Percentiles rank a stretch among this genome's conserved stretches.
Evolutionary conservation across 2,888 invertebrate genomes (phyloP).

Genomic region (Bombyx huttoni): DNA sequence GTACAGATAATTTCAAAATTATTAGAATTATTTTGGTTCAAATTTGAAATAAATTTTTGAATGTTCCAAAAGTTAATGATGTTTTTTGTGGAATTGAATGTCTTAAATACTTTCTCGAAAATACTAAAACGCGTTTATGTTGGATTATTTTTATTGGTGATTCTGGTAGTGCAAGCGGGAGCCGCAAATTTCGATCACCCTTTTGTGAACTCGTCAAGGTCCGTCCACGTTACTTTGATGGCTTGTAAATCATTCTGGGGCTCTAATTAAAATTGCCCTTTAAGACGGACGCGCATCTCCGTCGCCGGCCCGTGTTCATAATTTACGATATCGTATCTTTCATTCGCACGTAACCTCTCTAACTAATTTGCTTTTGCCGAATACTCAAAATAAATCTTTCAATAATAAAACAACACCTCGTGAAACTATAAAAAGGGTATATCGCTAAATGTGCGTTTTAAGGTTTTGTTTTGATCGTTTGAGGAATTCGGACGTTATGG

Average conservation of each 20-base stretch:
- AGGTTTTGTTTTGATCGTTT: conserved; percentile 55
- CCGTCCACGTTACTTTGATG: conserved; percentile 43
- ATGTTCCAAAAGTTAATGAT: too few species aligned
- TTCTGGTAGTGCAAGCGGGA: neutral
- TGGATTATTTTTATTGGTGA: neutral
- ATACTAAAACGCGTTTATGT: neutral
- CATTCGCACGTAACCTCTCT: conserved; percentile 63
- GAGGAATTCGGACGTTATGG: conserved; percentile 42
- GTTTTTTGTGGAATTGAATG: too few species aligned
- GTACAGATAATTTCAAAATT: too few species aligned
- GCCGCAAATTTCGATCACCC: neutral
- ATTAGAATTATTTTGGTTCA: too few species aligned
- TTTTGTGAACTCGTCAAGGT: conserved; percentile 17
- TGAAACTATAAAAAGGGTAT: conserved; percentile 53
- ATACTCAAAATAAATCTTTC: conserved; percentile 48
- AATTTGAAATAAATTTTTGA: too few species aligned
- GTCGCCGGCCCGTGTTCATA: conserved; percentile 50
- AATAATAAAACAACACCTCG: conserved; percentile 60
- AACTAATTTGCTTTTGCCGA: conserved; percentile 60
- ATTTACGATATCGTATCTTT: conserved; percentile 58
- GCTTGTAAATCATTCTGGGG: conserved; percentile 50
- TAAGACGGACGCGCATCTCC: conserved; percentile 26
- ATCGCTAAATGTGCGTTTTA: conserved; percentile 51
- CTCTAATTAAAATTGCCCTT: conserved; percentile 60
- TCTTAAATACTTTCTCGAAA: too few species aligned